A percentile compares a stretch with the other conserved stretches of the same genome.
These are phyloP conservation scores for Diglossa cyanea DNA, from an alignment of 2,797 vertebrate species.

Conservation along the genomic window DNA sequence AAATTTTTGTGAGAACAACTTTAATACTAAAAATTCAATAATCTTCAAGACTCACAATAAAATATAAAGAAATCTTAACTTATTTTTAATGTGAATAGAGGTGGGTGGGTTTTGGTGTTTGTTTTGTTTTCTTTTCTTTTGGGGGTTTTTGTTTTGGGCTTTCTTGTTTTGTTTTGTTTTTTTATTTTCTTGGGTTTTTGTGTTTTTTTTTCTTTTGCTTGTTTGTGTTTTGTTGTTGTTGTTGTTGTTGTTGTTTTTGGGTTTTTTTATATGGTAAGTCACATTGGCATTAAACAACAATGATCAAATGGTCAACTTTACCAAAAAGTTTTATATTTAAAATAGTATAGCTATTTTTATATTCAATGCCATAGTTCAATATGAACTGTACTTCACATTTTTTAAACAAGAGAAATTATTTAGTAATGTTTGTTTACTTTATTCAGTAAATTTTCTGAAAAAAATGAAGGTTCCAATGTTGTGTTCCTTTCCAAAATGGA, in stretches of 20 bases:
- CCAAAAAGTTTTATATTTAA: not conserved
- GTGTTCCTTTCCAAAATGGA: not conserved
- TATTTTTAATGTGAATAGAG: not conserved
- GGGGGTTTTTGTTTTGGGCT: rapidly evolving
- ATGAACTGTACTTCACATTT: not conserved
- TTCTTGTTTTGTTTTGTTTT: not conserved
- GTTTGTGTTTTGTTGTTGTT: not conserved
- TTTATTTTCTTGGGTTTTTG: not conserved
- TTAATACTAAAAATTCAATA: not conserved
- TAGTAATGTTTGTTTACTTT: not conserved
- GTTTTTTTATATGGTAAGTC: not conserved
- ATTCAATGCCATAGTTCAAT: not conserved
- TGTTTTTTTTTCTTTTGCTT: not conserved
- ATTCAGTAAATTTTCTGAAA: not conserved
- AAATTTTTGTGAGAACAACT: not conserved
- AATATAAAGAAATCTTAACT: not conserved
- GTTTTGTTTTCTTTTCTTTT: not conserved
- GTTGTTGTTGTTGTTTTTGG: too few relatives aligned
- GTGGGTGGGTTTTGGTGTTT: not conserved
- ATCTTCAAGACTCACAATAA: not conserved
- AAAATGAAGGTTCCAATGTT: not conserved
- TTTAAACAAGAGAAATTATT: not conserved
- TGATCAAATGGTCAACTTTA: not conserved
- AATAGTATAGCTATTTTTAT: not conserved
- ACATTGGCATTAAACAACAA: not conserved